Conservation (phyloP, 2,113 vertebrate species). For the Otus sunia region DNA sequence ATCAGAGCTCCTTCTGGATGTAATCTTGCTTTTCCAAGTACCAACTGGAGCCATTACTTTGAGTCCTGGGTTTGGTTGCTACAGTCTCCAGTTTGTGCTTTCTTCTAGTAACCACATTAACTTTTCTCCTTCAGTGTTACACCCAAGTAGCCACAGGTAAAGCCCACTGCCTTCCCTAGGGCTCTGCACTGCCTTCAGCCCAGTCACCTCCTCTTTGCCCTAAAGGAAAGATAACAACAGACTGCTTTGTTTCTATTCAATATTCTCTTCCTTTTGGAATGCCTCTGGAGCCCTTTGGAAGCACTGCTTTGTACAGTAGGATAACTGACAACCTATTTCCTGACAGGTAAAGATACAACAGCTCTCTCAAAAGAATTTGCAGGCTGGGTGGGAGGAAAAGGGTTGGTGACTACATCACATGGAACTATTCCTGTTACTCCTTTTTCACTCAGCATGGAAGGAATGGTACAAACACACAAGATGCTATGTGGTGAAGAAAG, state of each 20-base stretch:
- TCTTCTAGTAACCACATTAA: not conserved
- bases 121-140: not conserved
- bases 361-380: not conserved
- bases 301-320: not conserved
- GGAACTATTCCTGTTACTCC: not conserved
- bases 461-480: not conserved
- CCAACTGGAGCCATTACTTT: not conserved
- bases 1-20: not conserved
- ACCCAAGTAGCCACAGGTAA: not conserved
- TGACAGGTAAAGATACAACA: not conserved
- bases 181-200: not conserved
- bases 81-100: not conserved
- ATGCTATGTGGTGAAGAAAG: not conserved
- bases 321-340: not conserved
- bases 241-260: not conserved
- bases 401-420: accelerated
- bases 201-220: not conserved
- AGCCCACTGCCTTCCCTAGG: not conserved
- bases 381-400: not conserved
- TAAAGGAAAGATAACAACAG: not conserved
- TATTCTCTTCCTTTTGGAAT: not conserved
- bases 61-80: not conserved
- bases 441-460: not conserved
- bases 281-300: not conserved
- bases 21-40: not conserved